Evolutionary conservation across 2,113 vertebrate genomes (phyloP).

Genomic region (Ciconia boyciana): DNA sequence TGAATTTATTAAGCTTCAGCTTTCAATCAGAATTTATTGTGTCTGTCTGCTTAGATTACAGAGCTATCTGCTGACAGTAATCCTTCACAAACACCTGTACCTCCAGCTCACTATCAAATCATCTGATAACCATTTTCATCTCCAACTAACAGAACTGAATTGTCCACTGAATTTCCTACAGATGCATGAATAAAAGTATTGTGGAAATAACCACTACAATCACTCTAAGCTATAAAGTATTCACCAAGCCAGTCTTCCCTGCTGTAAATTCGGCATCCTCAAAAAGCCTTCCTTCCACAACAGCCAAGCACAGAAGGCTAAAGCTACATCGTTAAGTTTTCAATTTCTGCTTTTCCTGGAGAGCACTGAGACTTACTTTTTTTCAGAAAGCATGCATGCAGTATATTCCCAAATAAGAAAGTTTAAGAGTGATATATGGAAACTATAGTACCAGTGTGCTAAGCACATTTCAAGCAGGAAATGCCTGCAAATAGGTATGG

Average conservation of each 20-base stretch:
- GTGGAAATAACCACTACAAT: background rate
- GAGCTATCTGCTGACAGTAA: background rate
- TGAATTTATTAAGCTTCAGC: background rate
- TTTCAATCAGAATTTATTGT: background rate
- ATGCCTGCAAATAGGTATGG: background rate
- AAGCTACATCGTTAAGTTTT: background rate
- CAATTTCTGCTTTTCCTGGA: background rate
- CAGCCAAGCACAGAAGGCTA: background rate
- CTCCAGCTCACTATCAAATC: background rate
- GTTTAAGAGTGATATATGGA: background rate
- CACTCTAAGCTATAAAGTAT: background rate
- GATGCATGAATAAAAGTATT: background rate
- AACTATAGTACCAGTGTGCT: background rate
- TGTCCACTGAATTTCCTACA: background rate
- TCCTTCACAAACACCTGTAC: background rate
- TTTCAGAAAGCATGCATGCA: background rate
- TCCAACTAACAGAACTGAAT: background rate
- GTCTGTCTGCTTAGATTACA: background rate
- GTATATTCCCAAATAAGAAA: background rate
- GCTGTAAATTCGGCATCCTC: background rate
- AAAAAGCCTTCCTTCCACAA: background rate
- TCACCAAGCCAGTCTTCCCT: background rate
- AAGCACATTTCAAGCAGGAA: background rate
- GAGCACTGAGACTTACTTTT: background rate
- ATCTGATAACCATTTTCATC: background rate